phyloP scores from a whole-genome alignment of 2,797 vertebrate species.

The Anguilla marmorata region DNA sequence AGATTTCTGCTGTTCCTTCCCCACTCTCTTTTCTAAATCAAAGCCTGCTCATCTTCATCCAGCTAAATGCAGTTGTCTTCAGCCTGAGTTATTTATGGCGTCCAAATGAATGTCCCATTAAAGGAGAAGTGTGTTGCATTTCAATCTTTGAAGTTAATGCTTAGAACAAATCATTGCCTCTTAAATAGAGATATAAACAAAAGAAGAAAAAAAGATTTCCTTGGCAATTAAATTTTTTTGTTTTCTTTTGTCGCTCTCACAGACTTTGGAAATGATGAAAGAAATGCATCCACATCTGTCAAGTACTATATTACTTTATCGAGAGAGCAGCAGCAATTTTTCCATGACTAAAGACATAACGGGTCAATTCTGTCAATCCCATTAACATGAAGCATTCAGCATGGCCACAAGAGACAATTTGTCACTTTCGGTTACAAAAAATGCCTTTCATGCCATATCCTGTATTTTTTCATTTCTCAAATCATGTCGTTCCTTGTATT shows the following conservation, averaged over 20 bases:
- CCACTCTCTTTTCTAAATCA: background rate
- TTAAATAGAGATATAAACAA: conserved; percentile 22
- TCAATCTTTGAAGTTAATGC: conserved; percentile 25
- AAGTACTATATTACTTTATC: conserved; percentile 12
- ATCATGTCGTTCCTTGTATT: conserved; percentile 1
- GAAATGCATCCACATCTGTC: background rate
- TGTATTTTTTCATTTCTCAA: conserved; percentile 18
- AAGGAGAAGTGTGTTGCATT: conserved; percentile 13
- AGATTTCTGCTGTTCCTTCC: conserved; percentile 3
- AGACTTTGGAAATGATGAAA: conserved; percentile 7
- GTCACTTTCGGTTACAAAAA: conserved; percentile 27
- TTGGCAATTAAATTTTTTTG: background rate
- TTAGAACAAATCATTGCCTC: conserved; percentile 20
- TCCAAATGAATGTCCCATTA: conserved; percentile 28
- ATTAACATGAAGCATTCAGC: conserved; percentile 28
- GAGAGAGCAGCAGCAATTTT: conserved; percentile 19
- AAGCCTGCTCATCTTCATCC: background rate
- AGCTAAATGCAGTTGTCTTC: conserved; percentile 7
- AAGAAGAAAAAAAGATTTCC: conserved; percentile 28
- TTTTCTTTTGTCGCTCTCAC: background rate
- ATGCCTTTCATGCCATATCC: conserved; percentile 5
- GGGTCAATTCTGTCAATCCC: conserved; percentile 23
- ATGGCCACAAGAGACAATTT: conserved; percentile 19
- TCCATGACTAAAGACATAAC: background rate
- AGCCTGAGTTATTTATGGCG: conserved; percentile 14